Conservation (phyloP, 1,140 invertebrate species). For the Scaptomyza graminum region DNA sequence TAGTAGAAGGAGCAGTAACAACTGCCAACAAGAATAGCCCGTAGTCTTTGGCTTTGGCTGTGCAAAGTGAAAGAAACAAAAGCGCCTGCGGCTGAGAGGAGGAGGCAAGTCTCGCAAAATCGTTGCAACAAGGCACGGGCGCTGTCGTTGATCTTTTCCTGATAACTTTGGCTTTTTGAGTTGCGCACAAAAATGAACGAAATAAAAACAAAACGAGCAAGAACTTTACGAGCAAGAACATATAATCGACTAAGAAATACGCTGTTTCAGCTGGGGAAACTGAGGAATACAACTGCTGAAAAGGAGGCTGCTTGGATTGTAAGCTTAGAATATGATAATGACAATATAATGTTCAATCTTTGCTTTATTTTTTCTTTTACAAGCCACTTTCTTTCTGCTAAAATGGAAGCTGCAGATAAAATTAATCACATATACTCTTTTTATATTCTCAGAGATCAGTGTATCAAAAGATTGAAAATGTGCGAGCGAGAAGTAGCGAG, state of each 20-base stretch:
- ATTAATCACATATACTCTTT: background rate
- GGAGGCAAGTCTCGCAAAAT: background rate
- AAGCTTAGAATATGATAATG: background rate
- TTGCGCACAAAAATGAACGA: slow-evolving; percentile 27
- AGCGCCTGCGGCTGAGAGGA: slow-evolving; percentile 59
- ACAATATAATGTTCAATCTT: too few species aligned
- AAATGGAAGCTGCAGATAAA: background rate
- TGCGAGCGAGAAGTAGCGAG: background rate
- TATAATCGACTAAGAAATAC: background rate
- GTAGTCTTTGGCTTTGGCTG: slow-evolving; percentile 54
- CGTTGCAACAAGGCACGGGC: slow-evolving; percentile 26
- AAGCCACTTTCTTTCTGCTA: too few species aligned
- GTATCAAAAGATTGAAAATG: background rate
- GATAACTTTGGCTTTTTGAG: slow-evolving; percentile 76
- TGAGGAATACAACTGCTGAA: too few species aligned
- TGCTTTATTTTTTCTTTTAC: too few species aligned
- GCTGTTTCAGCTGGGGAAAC: background rate
- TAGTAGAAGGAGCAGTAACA: slow-evolving; percentile 8
- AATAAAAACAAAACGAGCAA: background rate
- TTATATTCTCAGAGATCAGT: background rate
- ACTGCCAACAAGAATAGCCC: slow-evolving; percentile 41
- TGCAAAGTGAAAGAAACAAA: slow-evolving; percentile 64
- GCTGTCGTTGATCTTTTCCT: slow-evolving; percentile 79
- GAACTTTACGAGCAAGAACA: background rate
- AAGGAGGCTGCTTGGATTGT: background rate